Conservation (phyloP, 2,113 vertebrate genomes). For the Galbula dea region DNA sequence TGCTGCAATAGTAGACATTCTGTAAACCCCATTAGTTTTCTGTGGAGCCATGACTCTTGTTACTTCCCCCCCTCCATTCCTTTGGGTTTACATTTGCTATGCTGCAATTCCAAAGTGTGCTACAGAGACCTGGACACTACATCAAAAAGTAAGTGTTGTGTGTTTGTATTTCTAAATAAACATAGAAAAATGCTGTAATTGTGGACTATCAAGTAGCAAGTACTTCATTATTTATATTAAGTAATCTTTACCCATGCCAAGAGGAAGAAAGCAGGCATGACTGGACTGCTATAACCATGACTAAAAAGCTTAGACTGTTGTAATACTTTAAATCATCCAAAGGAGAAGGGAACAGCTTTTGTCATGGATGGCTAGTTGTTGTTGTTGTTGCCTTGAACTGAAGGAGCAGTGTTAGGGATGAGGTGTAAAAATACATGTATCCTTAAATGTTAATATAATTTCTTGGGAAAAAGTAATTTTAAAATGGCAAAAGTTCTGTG, state of each 20-base stretch:
- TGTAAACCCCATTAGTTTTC: not conserved
- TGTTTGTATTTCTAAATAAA: constrained; percentile 23
- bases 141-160: constrained; percentile 22
- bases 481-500: not conserved
- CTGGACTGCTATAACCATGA: not conserved
- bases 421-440: not conserved
- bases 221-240: not conserved
- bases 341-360: not conserved
- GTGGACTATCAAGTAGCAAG: not conserved
- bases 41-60: not conserved
- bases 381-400: not conserved
- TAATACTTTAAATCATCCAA: not conserved
- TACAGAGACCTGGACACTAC: constrained; percentile 35
- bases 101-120: constrained; percentile 40
- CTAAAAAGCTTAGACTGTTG: not conserved
- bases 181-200: not conserved
- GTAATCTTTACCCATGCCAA: not conserved
- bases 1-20: not conserved
- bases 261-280: not conserved
- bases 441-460: not conserved
- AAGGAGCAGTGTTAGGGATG: not conserved
- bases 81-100: constrained; percentile 3
- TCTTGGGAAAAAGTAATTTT: not conserved
- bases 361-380: not conserved
- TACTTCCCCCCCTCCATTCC: not conserved